Base-by-base conservation (phyloP, 2,888 invertebrate genomes). In the Aethes cnicana region DNA sequence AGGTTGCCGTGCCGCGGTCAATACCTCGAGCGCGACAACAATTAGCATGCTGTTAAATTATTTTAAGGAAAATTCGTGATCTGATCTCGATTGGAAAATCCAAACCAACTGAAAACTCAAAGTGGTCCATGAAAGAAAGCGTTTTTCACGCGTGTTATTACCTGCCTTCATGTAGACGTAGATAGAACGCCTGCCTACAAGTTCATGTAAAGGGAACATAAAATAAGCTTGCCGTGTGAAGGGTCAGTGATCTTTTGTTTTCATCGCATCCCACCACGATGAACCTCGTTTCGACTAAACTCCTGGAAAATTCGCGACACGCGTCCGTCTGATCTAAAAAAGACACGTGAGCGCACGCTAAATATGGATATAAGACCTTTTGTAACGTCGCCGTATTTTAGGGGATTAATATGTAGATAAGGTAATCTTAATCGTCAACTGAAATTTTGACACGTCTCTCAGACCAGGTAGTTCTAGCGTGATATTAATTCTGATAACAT, bases 41-140 rank as follows among this genome's bases (percentile, higher is more conserved):
- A 52, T 46, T 52, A 52, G 33, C 25, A 20, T 33, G n/a, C 44
- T 46, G 52, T 46, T 37, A 39, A 44, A 39, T 32, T 6, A 11
- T 18, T 46, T 32, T 18, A 33, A 44, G 52, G 52, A 46, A 52
- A 52, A 46, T 46, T 33, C 39, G 43, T 12, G 21, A 16, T 14
- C 14, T n/a, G 17, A 28, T n/a, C 8, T 4, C 8, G 5, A 18
- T 11, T 9, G 44, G 25, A 25, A 44, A 52, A 44, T 14, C 20
- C 26, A 16, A n/a, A n/a, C n/a, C n/a, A n/a, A n/a, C n/a, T n/a
- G n/a, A n/a, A n/a, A n/a, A n/a, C n/a, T n/a, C n/a, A n/a, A n/a
- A n/a, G n/a, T n/a, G n/a, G n/a, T n/a, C n/a, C n/a, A n/a, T n/a
- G n/a, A n/a, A n/a, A n/a, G n/a, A n/a, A n/a, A n/a, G n/a, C n/a